Conservation (phyloP, 2,113 vertebrate genomes). For the Colistium nudipinnis region DNA sequence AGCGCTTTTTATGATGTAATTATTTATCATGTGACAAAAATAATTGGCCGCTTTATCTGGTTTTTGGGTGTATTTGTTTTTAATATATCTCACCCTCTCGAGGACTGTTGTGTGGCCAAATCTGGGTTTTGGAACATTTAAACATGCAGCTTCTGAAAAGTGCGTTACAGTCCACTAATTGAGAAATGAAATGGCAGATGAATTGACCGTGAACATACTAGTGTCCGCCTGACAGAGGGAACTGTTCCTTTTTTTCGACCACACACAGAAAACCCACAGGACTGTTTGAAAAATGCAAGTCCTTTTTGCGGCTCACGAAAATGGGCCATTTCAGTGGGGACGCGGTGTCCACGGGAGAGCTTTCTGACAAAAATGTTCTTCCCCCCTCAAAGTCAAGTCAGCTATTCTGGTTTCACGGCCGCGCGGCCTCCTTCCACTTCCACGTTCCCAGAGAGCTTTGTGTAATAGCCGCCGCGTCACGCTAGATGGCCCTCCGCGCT, state of each 20-base stretch:
- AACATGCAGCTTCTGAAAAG: neutral
- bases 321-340: neutral
- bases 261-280: neutral
- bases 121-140: neutral
- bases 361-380: slow-evolving; percentile 15
- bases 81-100: neutral
- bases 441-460: slow-evolving; percentile 17
- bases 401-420: slow-evolving; percentile 33
- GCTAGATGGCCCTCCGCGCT: slow-evolving; percentile 75
- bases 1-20: neutral
- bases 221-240: neutral
- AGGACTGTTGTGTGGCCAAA: neutral
- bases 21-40: neutral
- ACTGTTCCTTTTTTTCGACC: neutral
- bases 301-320: neutral
- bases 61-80: too few relatives aligned
- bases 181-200: neutral
- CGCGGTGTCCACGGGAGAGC: neutral
- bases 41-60: neutral
- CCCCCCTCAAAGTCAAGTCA: slow-evolving; percentile 28
- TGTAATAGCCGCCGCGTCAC: slow-evolving; percentile 69
- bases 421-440: slow-evolving; percentile 28
- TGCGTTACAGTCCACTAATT: neutral
- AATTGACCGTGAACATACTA: neutral
- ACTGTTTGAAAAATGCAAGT: neutral